Base-by-base conservation (phyloP, 2,113 vertebrate species). In the Ariopsis seemanni region DNA sequence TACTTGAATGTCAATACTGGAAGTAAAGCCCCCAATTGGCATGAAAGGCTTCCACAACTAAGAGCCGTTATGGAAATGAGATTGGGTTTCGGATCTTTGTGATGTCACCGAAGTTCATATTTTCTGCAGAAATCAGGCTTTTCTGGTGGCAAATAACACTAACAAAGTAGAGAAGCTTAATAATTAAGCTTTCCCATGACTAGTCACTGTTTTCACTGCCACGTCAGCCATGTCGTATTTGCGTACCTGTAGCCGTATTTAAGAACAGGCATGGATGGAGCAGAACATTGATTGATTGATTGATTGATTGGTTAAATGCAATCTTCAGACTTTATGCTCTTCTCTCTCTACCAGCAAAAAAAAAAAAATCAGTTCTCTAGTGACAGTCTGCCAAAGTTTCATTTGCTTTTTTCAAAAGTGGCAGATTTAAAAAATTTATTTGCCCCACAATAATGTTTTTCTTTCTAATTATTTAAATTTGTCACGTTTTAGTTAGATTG, bases 1-100 rank as follows among this genome's bases (percentile, higher is more conserved):
- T 20, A 50, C 25, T 52, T 83, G 58, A 82, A 82, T 65, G 50
- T 71, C 82, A 84, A 55, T 53, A 69, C 50, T 55, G 65, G 20
- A 50, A 84, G 55, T 84, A 71, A 48, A 83, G 60, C 12, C n/a
- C 22, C 22, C 62, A 5, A 50, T 6, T 50, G 62, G 60, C 42
- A 50, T 67, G 62, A 83, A 67, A 27, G 82, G 25, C 60, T 65
- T 67, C 17, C 34, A 83, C 25, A 52, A 17, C 22, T 15, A 82
- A 5, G 57, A 63, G 34, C 22, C 81, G 42, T 67, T 83, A 52
- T 52, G 9, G 82, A 67, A 67, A 67, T 83, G 62, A 83, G 50
- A 78, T 78, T 10, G 7, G 17, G 72, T 79, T 79, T 55, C 6
- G 0, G 52, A 27, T 79, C 27, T n/a, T 78, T 78, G 50, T 78